Evolutionary conservation across 2,888 invertebrate species (phyloP), one percentile per base, ranked within the genome.

Genomic region (Drosophila emarginata): DNA sequence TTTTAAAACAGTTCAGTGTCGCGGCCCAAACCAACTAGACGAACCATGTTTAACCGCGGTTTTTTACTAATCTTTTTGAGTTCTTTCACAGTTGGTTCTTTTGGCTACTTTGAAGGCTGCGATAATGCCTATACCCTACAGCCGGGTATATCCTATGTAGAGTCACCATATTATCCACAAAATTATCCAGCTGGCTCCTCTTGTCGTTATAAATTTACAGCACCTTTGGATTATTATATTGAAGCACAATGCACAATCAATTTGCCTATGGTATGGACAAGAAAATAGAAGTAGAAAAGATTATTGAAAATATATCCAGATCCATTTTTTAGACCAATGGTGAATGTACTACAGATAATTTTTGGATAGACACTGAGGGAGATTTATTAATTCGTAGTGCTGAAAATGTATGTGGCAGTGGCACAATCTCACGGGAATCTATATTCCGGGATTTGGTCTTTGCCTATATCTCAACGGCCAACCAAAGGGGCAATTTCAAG

Each of bases 301-400:
- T n/a, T n/a, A 14, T 36, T 32, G 7, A 21, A 11, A 2, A n/a
- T 53, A 0, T 21, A 7, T 11, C 2, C 9, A 32, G 1, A 32
- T 32, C 11, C 32, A 9, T 32, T 32, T 7, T 32, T 4, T 32
- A 87, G 86, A 60, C 4, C 12, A 32, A 53, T 57, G 64, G 66
- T 6, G 54, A 61, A 11, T 91, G 91, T 64, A 73, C 64, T 2
- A 88, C 89, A 5, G 91, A 92, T 57, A 83, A 75, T 50, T 89
- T 92, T 15, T 91, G 90, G 77, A 3, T 91, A 11, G 80, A 87
- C n/a, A 60, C 61, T 0, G 91, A 91, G 64, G 92, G 91, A 5
- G 90, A 90, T 68, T 2, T 58, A 3, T 45, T 80, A 11, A 71
- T 92, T 67, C 75, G 79, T 1, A 76, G 72, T 4, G 79, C 90